Base-by-base conservation (phyloP, 2,113 vertebrate species). In the Cinclus cinclus region DNA sequence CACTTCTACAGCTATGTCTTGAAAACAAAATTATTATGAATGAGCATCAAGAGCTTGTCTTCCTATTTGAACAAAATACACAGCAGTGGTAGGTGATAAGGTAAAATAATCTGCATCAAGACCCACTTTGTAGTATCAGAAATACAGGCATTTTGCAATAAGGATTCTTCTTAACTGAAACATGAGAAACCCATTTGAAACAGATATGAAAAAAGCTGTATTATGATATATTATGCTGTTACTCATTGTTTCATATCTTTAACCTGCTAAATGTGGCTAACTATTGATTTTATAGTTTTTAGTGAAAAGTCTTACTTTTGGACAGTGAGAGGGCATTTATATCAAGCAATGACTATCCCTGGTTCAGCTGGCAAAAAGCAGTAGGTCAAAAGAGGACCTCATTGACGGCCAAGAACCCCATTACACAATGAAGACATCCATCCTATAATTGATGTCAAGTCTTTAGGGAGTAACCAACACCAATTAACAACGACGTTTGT, bases 371-470 rank as follows among this genome's bases (percentile, higher is more conserved):
- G 55, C 78, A 39, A 86, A 78, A 92, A 81, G 12, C 2, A 70
- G 24, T 41, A 22, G 30, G 83, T 59, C 83, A 70, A 74, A 89
- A 90, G 30, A 7, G 1, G 30, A 70, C 42, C 30, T 75, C 63
- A 41, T 18, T 71, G 75, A 56, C 70, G 65, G 35, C 55, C 58
- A 82, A 77, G 69, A 85, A 65, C 28, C 17, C 33, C 37, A 55
- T 21, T 39, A 77, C 16, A 56, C 37, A 22, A 35, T 42, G 52
- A 89, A 87, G 20, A 59, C 27, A 59, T 77, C 31, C 37, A 37
- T 69, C 33, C 21, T 22, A 15, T 39, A 9, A 1, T 2, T 64
- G 63, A 91, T 1, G 1, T 63, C 0, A 1, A 39, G 39, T 67
- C 70, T 62, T 73, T 23, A 27, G 28, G 55, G n/a, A 87, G 18